Percentiles rank a stretch among this genome's conserved stretches.
Conservation (phyloP, 1,140 invertebrate species). For the Platyscapa corneri region DNA sequence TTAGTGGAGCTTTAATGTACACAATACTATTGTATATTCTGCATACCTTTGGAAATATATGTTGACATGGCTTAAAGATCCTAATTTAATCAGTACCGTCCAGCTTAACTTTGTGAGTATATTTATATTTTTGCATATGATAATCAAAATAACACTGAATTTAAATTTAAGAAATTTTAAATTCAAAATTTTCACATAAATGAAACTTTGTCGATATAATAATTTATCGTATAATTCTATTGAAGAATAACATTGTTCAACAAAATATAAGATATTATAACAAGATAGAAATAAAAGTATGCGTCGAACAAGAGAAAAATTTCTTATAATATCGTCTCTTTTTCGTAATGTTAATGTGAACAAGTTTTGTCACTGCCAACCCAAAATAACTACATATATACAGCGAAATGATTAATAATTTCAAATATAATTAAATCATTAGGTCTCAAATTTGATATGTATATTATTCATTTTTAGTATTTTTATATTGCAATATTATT, state of each 20-base stretch:
- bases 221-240: conserved; percentile 35
- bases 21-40: no score
- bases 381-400: conserved; percentile 20
- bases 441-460: background rate
- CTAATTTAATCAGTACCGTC: conserved; percentile 76
- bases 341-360: conserved; percentile 53
- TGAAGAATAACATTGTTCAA: conserved; percentile 29
- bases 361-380: conserved; percentile 41
- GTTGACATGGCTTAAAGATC: conserved; percentile 70
- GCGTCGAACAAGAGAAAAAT: conserved; percentile 36
- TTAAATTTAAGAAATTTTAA: conserved; percentile 58
- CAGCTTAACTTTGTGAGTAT: conserved; percentile 74
- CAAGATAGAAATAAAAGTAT: conserved; percentile 38
- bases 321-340: conserved; percentile 47
- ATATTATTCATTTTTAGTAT: background rate
- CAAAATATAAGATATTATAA: conserved; percentile 6
- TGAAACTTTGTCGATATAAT: no score
- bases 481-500: background rate
- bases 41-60: no score
- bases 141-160: conserved; percentile 53
- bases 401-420: background rate
- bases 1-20: conserved; percentile 27
- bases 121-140: conserved; percentile 72
- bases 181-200: conserved; percentile 48
- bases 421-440: conserved; percentile 19